Evolutionary conservation across 2,888 invertebrate species (phyloP).

Genomic region (Polietes domitor): DNA sequence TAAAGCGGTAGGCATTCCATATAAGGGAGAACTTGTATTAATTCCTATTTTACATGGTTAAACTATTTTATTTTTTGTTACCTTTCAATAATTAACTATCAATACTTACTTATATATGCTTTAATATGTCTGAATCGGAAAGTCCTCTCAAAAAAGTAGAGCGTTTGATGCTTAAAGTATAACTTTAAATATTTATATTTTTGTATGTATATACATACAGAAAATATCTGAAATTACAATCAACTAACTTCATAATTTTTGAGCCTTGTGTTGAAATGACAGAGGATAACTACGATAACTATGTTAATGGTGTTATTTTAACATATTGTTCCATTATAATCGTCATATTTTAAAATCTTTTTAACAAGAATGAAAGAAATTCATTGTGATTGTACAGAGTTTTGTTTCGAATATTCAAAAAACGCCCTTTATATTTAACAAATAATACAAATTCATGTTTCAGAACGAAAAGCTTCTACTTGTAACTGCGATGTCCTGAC

Average conservation of each 20-base stretch:
- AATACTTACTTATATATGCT: background rate
- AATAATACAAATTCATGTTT: constrained; percentile 10
- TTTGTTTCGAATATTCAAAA: too few relatives aligned
- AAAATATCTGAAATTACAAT: too few relatives aligned
- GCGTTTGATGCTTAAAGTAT: background rate
- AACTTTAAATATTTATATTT: constrained; percentile 11
- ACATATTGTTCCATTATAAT: too few relatives aligned
- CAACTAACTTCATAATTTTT: too few relatives aligned
- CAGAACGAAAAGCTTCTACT: background rate
- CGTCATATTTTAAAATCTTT: too few relatives aligned
- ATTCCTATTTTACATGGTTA: constrained; percentile 11
- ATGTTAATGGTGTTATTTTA: too few relatives aligned
- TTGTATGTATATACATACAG: too few relatives aligned
- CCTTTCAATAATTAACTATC: background rate
- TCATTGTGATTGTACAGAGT: too few relatives aligned
- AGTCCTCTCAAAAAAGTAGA: constrained; percentile 3
- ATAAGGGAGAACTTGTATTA: constrained; percentile 26
- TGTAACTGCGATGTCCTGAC: background rate
- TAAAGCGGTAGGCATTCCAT: constrained; percentile 37
- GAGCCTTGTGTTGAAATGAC: too few relatives aligned
- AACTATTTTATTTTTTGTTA: background rate
- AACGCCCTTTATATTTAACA: background rate
- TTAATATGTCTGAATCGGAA: background rate
- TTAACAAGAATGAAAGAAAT: too few relatives aligned
- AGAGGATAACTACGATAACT: too few relatives aligned